phyloP scores from a whole-genome alignment of 1,140 invertebrate genomes.

The Cyclina sinensis region DNA sequence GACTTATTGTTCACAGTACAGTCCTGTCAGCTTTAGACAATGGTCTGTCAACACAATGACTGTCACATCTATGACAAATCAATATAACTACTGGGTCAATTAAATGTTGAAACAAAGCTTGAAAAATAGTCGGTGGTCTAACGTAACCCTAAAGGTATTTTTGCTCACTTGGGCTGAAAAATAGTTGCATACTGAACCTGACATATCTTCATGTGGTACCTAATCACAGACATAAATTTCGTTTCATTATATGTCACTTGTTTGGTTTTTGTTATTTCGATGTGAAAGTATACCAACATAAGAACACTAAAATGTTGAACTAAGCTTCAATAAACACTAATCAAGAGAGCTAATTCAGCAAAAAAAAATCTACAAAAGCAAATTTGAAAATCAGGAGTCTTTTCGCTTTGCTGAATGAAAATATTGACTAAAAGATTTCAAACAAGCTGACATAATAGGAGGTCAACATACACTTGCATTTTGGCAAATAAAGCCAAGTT shows the following conservation, averaged over 20 bases:
- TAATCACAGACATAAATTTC: too few relatives aligned
- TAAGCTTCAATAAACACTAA: neutral
- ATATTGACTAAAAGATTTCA: conserved; percentile 7
- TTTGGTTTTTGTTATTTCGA: neutral
- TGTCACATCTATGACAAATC: neutral
- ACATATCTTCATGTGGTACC: too few relatives aligned
- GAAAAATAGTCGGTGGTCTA: too few relatives aligned
- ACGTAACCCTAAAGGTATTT: too few relatives aligned
- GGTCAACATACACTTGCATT: conserved; percentile 8
- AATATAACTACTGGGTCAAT: neutral
- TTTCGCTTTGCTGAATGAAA: neutral
- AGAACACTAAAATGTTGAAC: neutral
- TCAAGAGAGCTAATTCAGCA: neutral
- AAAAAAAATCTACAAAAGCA: neutral
- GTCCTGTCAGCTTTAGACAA: neutral
- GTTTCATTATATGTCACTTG: too few relatives aligned
- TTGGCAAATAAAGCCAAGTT: neutral
- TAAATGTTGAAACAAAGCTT: neutral
- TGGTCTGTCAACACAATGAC: neutral
- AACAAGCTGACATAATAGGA: neutral
- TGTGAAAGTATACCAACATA: neutral
- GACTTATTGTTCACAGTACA: neutral
- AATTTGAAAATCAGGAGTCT: neutral
- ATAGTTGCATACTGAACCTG: too few relatives aligned
- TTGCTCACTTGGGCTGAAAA: too few relatives aligned